Evolutionary conservation across 2,888 invertebrate species (phyloP).

Genomic region (Rutpela maculata): DNA sequence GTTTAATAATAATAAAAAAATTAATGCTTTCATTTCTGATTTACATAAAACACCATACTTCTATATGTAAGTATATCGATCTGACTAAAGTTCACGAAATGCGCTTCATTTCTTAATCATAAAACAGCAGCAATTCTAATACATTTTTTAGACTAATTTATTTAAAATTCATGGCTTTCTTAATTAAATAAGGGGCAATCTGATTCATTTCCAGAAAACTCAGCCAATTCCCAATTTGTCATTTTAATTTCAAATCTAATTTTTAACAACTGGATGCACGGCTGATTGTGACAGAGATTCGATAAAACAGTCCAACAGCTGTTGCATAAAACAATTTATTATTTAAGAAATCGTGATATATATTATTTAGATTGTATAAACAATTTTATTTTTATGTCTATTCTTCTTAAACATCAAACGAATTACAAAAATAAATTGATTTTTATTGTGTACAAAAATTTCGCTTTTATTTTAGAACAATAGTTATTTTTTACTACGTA

Average conservation of each 20-base stretch:
- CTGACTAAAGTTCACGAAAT: too few relatives aligned
- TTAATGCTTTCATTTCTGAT: too few relatives aligned
- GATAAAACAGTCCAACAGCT: background rate
- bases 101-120: too few relatives aligned
- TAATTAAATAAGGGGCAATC: background rate
- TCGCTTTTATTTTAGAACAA: background rate
- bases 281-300: background rate
- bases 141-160: background rate
- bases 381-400: conserved; percentile 2
- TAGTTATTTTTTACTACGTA: background rate
- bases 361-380: background rate
- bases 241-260: background rate
- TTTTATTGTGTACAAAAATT: background rate
- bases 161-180: background rate
- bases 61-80: too few relatives aligned
- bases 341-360: conserved; percentile 3
- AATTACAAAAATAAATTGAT: background rate
- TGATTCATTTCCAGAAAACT: background rate
- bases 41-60: too few relatives aligned
- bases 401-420: background rate
- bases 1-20: too few relatives aligned
- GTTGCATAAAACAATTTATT: background rate
- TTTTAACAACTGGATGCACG: background rate
- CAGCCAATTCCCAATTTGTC: background rate
- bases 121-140: too few relatives aligned